Evolutionary conservation across 2,113 vertebrate genomes (phyloP).

Genomic region (Sialia sialis): DNA sequence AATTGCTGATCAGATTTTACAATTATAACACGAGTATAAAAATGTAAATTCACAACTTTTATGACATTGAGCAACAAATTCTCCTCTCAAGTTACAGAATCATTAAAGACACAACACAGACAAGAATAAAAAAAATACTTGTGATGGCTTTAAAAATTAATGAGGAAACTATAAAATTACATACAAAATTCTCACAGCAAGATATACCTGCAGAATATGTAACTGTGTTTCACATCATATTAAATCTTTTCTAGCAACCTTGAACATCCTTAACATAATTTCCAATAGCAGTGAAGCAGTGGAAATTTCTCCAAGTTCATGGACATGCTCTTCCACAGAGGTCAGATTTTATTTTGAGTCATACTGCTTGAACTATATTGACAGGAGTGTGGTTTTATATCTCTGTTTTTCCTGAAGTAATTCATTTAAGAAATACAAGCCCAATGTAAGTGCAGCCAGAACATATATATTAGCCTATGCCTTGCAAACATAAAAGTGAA

Average conservation of each 20-base stretch:
- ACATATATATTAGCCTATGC: neutral
- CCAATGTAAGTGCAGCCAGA: neutral
- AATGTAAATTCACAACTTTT: constrained; percentile 34
- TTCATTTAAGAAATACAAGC: neutral
- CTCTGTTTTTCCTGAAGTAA: neutral
- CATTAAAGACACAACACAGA: neutral
- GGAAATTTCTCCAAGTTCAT: neutral
- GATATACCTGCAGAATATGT: neutral
- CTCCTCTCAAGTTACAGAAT: neutral
- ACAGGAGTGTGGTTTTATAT: neutral
- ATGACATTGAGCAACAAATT: neutral
- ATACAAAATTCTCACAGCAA: neutral
- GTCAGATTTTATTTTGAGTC: neutral
- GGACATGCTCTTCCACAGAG: neutral
- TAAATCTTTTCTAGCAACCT: neutral
- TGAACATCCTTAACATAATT: neutral
- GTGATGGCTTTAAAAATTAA: neutral
- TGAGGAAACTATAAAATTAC: neutral
- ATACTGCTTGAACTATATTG: neutral
- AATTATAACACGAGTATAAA: constrained; percentile 20
- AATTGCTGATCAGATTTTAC: constrained; percentile 49
- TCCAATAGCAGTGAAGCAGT: neutral
- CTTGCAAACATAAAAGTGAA: neutral
- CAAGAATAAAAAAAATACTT: neutral
- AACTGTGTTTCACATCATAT: neutral